Evolutionary conservation across 2,113 vertebrate species (phyloP), one percentile per base, ranked within the genome.

Genomic region (Agelaius phoeniceus): DNA sequence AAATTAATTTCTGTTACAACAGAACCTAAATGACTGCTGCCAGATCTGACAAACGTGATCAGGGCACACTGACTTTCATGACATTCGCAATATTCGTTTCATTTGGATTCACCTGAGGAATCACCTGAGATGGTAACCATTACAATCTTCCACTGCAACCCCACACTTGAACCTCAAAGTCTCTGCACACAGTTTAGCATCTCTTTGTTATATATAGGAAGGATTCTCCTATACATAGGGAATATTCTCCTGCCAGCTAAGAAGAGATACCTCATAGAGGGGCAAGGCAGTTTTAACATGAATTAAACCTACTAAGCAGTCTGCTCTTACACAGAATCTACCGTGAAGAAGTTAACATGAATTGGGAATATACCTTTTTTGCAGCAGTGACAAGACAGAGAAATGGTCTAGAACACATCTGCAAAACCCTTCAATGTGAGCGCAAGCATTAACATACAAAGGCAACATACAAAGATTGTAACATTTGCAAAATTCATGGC

Each of bases 381-480:
- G 19, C 7, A 35, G 22, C 39, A 76, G 37, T 21, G 16, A 49
- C 21, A 51, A 63, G 8, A 49, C 10, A 7, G 10, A 73, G 30
- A 65, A 88, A 13, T 0, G 0, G 27, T 48, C 48, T 28, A 46
- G 26, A 84, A 61, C 0, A 76, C 17, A 76, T 3, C 22, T 35
- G 11, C 13, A 58, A 73, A 87, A n/a, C 12, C 28, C 41, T 72
- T 6, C 37, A 8, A 57, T 4, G 2, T 7, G 17, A 89, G 26
- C 11, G 61, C 7, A 43, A 28, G 12, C 3, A 26, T 21, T 30
- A 22, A 33, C 18, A 86, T 48, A 31, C 41, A 12, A 83, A 80
- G 27, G 22, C 46, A 69, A 44, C 10, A 2, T 4, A 71, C 1
- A 18, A 52, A 54, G 27, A n/a, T 0, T 8, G 35, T 31, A 66